Evolutionary conservation across 1,140 invertebrate genomes (phyloP).

Genomic region (Alviniconcha marisindica): DNA sequence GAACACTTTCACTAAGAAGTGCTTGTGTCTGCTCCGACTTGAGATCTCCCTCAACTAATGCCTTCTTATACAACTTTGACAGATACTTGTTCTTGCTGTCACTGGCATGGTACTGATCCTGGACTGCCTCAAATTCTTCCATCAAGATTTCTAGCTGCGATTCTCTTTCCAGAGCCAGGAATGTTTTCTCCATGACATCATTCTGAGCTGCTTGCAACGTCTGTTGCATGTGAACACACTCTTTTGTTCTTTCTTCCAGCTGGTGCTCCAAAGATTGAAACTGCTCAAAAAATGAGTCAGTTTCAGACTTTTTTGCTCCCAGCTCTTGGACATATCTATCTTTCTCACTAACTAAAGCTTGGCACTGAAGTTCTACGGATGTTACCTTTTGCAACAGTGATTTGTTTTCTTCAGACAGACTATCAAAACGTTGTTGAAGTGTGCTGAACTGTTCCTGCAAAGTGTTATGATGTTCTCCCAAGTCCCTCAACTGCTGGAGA

Average conservation of each 20-base stretch:
- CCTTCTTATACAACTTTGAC: constrained; percentile 15
- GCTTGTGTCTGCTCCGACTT: neutral
- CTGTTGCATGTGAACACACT: neutral
- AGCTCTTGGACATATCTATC: neutral
- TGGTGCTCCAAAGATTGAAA: neutral
- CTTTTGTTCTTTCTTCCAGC: neutral
- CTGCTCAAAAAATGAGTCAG: neutral
- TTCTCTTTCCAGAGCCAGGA: constrained; percentile 17
- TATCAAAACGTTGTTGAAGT: neutral
- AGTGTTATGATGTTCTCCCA: neutral
- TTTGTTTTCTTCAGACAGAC: constrained; percentile 14
- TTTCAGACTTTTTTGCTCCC: neutral
- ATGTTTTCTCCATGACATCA: neutral
- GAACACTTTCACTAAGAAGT: neutral
- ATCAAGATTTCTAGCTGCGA: constrained; percentile 24
- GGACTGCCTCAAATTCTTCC: constrained; percentile 30
- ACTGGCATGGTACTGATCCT: constrained; percentile 5
- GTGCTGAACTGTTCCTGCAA: neutral
- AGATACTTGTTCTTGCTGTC: constrained; percentile 20
- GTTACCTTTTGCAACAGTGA: neutral
- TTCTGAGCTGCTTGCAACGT: neutral
- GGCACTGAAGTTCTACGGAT: neutral
- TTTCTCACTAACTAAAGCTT: constrained; percentile 1
- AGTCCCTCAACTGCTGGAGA: constrained; percentile 8
- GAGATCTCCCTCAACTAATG: neutral